These are phyloP conservation scores for Diarsia brunnea DNA, from an alignment of 2,888 invertebrate genomes.

Conservation along the genomic window DNA sequence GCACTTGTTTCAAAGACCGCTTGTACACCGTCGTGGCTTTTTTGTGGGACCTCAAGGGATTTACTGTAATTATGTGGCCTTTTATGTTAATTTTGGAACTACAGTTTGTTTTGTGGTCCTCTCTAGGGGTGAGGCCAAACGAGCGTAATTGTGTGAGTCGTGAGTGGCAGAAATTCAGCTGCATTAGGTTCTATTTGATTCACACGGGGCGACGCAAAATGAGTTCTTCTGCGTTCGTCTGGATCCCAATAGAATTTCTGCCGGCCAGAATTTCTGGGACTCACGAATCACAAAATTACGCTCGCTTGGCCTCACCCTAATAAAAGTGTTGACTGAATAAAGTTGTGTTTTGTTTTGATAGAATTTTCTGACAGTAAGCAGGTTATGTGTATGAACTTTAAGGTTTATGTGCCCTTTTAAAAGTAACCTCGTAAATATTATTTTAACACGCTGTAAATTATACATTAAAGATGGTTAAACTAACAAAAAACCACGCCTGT, in stretches of 20 bases:
- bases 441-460: background rate
- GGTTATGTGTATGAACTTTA: background rate
- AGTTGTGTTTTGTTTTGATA: constrained; percentile 33
- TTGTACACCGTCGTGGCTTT: constrained; percentile 45
- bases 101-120: constrained; percentile 40
- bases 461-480: too few relatives aligned
- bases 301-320: too few relatives aligned
- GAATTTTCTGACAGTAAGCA: constrained; percentile 1
- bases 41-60: constrained; percentile 52
- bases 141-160: too few relatives aligned
- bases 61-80: constrained; percentile 57
- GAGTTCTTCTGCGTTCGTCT: too few relatives aligned
- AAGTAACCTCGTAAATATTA: background rate
- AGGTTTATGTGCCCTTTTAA: background rate
- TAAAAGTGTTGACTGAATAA: constrained; percentile 20
- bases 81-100: constrained; percentile 56
- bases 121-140: too few relatives aligned
- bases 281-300: too few relatives aligned
- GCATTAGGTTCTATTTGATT: too few relatives aligned
- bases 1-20: constrained; percentile 62
- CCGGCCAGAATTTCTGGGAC: too few relatives aligned
- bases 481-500: too few relatives aligned
- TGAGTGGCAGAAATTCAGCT: too few relatives aligned
- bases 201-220: too few relatives aligned
- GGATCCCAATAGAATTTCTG: too few relatives aligned